These are phyloP conservation scores for Metalampra italica DNA, from an alignment of 2,888 invertebrate genomes.

Conservation along the genomic window DNA sequence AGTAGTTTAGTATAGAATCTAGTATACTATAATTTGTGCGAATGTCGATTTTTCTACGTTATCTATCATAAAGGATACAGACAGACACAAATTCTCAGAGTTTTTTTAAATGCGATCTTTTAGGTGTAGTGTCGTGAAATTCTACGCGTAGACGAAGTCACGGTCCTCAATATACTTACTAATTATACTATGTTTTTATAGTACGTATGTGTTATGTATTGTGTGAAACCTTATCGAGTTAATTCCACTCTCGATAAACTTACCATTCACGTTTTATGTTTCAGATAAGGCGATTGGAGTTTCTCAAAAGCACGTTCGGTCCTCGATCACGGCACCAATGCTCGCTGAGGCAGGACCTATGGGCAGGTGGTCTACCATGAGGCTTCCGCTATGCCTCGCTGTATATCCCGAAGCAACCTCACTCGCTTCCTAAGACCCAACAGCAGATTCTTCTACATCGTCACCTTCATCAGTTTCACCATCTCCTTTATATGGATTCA, in stretches of 20 bases:
- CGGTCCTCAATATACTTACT: no score
- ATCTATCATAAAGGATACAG: no score
- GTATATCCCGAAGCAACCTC: constrained; percentile 16
- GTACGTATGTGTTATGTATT: no score
- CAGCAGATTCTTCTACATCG: constrained; percentile 37
- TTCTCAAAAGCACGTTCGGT: not conserved
- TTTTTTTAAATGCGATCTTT: no score
- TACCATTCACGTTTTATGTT: not conserved
- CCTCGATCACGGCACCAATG: not conserved
- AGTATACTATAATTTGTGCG: no score
- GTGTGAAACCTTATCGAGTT: no score
- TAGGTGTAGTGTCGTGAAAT: no score
- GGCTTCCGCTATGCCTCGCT: constrained; percentile 30
- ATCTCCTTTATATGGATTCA: constrained; percentile 44
- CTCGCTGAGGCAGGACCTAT: not conserved
- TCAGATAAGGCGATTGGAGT: not conserved
- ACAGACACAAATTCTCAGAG: no score
- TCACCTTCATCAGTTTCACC: constrained; percentile 37
- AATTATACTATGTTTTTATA: no score
- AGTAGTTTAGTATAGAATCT: no score
- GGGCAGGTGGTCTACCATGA: constrained; percentile 31
- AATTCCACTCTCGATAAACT: not conserved
- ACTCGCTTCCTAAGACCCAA: constrained; percentile 27
- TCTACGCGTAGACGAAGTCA: no score
- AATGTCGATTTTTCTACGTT: no score